Conservation (phyloP, 2,797 vertebrate genomes). For the Fistularia commersonii region DNA sequence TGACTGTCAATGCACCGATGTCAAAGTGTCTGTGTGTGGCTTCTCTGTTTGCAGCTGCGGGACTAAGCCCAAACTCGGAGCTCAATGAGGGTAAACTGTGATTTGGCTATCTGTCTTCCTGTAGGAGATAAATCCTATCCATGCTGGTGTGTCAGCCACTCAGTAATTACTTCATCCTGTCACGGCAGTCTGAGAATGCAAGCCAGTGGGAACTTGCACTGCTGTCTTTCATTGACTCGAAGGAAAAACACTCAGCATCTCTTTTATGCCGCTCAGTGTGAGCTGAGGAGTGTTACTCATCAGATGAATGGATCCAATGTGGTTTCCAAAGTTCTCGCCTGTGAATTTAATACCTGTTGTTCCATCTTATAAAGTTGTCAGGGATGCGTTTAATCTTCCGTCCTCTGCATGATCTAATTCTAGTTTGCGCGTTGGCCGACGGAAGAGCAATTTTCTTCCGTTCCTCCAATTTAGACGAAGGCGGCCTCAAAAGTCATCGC, state of each 20-base stretch:
- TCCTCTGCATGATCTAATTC: neutral
- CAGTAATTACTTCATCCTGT: constrained; percentile 73
- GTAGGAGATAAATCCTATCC: constrained; percentile 67
- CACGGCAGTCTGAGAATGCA: constrained; percentile 73
- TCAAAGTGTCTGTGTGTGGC: constrained; percentile 54
- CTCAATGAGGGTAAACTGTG: constrained; percentile 68
- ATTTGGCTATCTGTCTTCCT: constrained; percentile 73
- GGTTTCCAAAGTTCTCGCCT: constrained; percentile 15
- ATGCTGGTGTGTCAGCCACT: constrained; percentile 69
- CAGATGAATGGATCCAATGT: constrained; percentile 27
- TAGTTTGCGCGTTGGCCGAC: too few relatives aligned
- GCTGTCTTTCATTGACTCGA: constrained; percentile 48
- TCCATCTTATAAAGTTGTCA: neutral
- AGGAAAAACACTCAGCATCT: constrained; percentile 35
- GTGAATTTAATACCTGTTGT: constrained; percentile 8
- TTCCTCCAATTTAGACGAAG: neutral
- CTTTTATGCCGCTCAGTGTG: constrained; percentile 28
- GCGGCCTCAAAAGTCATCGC: neutral
- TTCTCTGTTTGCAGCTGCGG: constrained; percentile 51
- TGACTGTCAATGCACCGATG: constrained; percentile 5
- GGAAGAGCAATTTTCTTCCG: too few relatives aligned
- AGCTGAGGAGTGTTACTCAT: constrained; percentile 26
- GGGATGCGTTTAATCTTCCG: neutral
- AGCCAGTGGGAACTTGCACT: constrained; percentile 73
- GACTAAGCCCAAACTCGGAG: constrained; percentile 55